Evolutionary conservation across 2,888 invertebrate genomes (phyloP).

Genomic region (Sinopyrophorus schimmeli): DNA sequence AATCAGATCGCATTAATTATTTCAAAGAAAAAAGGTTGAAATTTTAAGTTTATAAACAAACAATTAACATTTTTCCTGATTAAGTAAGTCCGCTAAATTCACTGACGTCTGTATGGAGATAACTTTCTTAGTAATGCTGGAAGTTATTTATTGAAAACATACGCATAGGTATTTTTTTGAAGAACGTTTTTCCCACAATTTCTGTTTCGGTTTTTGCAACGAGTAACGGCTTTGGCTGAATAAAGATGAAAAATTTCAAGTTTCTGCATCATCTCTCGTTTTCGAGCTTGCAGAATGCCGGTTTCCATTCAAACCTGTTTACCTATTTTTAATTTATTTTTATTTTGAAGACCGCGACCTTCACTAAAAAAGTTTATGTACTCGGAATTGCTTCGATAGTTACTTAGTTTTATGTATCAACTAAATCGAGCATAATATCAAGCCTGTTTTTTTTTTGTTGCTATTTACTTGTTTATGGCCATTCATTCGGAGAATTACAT

Average conservation of each 20-base stretch:
- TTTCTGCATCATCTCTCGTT: conserved; percentile 12
- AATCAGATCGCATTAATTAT: no score
- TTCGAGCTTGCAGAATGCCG: conserved; percentile 24
- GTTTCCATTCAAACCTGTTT: conserved; percentile 29
- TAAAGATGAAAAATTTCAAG: conserved; percentile 20
- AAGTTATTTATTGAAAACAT: conserved; percentile 14
- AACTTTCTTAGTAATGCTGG: conserved; percentile 3
- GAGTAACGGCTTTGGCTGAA: conserved; percentile 9
- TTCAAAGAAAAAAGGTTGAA: neutral
- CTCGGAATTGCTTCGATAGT: no score
- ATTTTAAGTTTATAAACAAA: neutral
- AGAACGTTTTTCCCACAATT: conserved; percentile 1
- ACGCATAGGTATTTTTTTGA: neutral
- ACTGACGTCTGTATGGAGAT: no score
- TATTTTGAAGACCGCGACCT: conserved; percentile 26
- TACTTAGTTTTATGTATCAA: no score
- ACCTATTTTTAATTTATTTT: conserved; percentile 31
- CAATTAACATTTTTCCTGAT: neutral
- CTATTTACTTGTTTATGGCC: no score
- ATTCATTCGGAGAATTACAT: no score
- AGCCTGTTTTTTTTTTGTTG: no score
- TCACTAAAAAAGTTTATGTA: conserved; percentile 28
- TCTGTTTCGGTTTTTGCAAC: conserved; percentile 4
- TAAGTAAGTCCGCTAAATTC: neutral
- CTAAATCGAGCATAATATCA: no score